These are phyloP conservation scores for Varanus komodoensis DNA, from an alignment of 2,113 vertebrate genomes.

Conservation along the genomic window DNA sequence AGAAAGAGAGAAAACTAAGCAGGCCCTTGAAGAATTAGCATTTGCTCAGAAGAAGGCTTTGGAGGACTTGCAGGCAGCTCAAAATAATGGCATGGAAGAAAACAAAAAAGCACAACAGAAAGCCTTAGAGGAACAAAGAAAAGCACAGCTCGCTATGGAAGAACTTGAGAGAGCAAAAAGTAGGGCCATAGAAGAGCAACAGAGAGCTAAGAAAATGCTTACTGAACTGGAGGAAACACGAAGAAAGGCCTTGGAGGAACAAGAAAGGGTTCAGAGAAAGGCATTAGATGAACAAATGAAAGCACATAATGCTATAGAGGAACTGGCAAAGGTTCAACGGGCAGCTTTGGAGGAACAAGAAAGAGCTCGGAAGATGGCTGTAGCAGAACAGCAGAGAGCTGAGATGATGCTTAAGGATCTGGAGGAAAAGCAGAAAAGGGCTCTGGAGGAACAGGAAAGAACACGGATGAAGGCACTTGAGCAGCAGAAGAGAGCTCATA, in stretches of 20 bases:
- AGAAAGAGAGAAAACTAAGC: constrained; percentile 1
- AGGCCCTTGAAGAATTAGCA: neutral
- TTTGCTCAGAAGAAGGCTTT: constrained; percentile 23
- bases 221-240: neutral
- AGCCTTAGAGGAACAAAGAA: constrained; percentile 12
- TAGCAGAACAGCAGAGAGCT: constrained; percentile 17
- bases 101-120: constrained; percentile 5
- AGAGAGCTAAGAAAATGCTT: neutral
- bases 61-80: neutral
- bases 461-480: neutral
- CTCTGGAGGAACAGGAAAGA: neutral
- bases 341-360: constrained; percentile 15
- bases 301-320: constrained; percentile 10
- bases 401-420: constrained; percentile 10
- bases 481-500: constrained; percentile 6
- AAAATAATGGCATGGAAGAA: constrained; percentile 25
- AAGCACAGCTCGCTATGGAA: neutral
- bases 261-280: neutral
- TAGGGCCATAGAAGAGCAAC: constrained; percentile 14
- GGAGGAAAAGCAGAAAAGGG: constrained; percentile 11
- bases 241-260: constrained; percentile 6
- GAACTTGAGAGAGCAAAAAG: neutral
- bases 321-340: constrained; percentile 8
- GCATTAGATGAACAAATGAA: constrained; percentile 7
- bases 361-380: neutral